Conservation (phyloP, 2,113 vertebrate species). For the Vicugna pacos region DNA sequence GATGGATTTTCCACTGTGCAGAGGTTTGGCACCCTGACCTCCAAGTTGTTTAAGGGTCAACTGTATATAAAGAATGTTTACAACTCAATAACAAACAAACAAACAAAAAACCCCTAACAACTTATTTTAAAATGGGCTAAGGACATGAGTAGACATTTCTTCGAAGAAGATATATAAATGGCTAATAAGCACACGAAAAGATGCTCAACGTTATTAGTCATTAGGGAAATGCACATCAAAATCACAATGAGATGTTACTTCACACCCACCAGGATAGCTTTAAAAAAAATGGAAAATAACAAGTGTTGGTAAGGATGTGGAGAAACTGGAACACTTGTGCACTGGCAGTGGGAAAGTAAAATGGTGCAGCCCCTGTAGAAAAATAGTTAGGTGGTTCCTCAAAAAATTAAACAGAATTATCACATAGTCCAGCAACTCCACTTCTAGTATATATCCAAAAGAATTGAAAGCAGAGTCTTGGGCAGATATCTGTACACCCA, state of each 20-base stretch:
- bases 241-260: neutral
- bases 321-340: neutral
- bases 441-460: neutral
- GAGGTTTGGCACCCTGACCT: too few species aligned
- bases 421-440: neutral
- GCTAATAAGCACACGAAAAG: too few species aligned
- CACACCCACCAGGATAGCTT: neutral
- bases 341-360: too few species aligned
- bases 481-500: too few species aligned
- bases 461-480: too few species aligned
- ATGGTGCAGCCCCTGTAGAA: neutral
- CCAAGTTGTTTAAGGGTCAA: too few species aligned
- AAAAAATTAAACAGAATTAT: neutral
- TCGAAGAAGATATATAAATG: too few species aligned
- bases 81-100: neutral
- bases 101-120: neutral
- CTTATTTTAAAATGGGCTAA: neutral
- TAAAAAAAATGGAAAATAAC: neutral
- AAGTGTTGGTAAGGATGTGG: neutral
- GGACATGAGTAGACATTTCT: neutral
- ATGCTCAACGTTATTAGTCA: neutral
- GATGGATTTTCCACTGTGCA: too few species aligned
- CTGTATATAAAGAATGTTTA: neutral
- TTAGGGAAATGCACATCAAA: neutral
- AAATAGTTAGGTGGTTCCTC: neutral